These are phyloP conservation scores for Ibidorhyncha struthersii DNA, from an alignment of 2,113 vertebrate genomes.

Conservation along the genomic window DNA sequence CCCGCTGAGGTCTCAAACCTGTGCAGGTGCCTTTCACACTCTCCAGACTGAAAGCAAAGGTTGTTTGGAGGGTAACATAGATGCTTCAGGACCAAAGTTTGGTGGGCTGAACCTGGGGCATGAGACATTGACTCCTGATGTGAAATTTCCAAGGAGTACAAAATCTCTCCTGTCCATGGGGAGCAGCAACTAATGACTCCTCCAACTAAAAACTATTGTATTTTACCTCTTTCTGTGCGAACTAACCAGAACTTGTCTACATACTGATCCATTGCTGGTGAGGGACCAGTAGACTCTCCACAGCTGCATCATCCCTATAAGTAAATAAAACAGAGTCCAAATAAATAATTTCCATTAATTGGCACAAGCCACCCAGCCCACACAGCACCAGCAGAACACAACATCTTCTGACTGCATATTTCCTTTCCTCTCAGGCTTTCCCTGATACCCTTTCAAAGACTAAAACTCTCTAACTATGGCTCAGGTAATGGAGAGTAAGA, in stretches of 20 bases:
- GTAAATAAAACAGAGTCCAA: background rate
- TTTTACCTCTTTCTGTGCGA: background rate
- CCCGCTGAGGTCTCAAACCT: background rate
- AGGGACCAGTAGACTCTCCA: background rate
- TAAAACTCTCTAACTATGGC: background rate
- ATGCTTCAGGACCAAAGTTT: background rate
- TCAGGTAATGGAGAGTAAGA: background rate
- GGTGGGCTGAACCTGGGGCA: background rate
- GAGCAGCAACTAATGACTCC: background rate
- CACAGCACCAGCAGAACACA: background rate
- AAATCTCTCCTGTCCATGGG: background rate
- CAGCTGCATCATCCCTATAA: background rate
- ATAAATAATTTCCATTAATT: background rate
- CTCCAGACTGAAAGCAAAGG: background rate
- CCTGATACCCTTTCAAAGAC: background rate
- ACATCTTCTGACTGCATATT: background rate
- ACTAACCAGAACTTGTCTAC: background rate
- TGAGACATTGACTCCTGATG: background rate
- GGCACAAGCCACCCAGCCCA: background rate
- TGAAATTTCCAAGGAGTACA: background rate
- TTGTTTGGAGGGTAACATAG: background rate
- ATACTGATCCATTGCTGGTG: background rate
- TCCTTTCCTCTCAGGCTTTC: background rate
- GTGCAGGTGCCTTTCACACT: background rate
- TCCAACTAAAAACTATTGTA: rapidly evolving